Evolutionary conservation across 2,113 vertebrate species (phyloP).

Genomic region (Syngnathoides biaculeatus): DNA sequence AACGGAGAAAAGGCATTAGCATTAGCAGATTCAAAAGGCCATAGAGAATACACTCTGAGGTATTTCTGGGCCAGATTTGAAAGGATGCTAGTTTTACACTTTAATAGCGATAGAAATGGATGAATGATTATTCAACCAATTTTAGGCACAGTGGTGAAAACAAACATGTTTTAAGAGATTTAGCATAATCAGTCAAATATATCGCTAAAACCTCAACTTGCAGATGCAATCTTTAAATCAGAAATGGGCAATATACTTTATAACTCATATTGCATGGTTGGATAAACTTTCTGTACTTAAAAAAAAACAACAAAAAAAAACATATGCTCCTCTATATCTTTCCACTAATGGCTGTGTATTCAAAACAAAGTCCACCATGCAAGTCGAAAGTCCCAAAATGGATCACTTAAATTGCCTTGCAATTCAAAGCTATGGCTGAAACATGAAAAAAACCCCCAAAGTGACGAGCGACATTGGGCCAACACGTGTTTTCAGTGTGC

Average conservation of each 20-base stretch:
- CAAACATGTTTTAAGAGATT: background rate
- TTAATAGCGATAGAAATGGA: background rate
- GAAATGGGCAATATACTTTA: background rate
- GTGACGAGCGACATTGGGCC: slow-evolving; percentile 16
- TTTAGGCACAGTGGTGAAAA: background rate
- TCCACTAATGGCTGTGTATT: background rate
- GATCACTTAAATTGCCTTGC: slow-evolving; percentile 5
- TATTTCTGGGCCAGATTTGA: background rate
- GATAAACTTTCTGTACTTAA: background rate
- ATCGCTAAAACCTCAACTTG: background rate
- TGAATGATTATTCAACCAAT: background rate
- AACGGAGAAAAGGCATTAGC: background rate
- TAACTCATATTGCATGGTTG: slow-evolving; percentile 4
- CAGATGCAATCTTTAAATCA: background rate
- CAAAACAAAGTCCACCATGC: background rate
- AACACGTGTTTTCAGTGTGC: slow-evolving; percentile 18
- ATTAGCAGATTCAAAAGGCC: background rate
- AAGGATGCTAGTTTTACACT: background rate
- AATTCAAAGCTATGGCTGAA: slow-evolving; percentile 25
- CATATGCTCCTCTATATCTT: slow-evolving; percentile 8
- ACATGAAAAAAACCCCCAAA: slow-evolving; percentile 24
- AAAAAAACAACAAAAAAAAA: slow-evolving; percentile 14
- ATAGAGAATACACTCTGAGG: background rate
- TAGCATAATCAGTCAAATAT: background rate
- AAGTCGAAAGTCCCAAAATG: background rate